Evolutionary conservation across 2,888 invertebrate species (phyloP).

Genomic region (Hoplodrina ambigua): DNA sequence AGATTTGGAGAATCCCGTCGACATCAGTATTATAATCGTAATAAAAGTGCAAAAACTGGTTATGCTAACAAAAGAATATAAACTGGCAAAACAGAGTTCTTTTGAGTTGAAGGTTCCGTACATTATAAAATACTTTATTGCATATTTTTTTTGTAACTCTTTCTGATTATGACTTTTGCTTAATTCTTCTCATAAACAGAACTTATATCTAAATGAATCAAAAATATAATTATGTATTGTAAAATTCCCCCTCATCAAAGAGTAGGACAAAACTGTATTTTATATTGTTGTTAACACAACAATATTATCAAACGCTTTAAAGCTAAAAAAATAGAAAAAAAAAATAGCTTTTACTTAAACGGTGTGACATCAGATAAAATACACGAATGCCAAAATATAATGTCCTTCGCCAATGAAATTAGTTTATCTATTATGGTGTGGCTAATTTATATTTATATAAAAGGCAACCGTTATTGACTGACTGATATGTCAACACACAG

Average conservation of each 20-base stretch:
- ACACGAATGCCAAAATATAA: neutral
- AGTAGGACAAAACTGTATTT: neutral
- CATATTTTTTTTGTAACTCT: neutral
- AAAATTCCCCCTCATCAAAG: neutral
- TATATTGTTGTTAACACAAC: no score
- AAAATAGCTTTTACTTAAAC: neutral
- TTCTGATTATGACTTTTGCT: neutral
- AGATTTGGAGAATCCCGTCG: constrained; percentile 21
- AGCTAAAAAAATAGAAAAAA: neutral
- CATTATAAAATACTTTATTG: neutral
- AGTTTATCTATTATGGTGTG: neutral
- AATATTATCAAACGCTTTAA: neutral
- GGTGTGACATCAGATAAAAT: neutral
- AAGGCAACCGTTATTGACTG: no score
- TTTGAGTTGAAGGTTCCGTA: neutral
- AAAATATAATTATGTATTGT: neutral
- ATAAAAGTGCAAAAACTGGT: constrained; percentile 36
- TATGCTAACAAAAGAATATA: constrained; percentile 22
- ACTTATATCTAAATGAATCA: neutral
- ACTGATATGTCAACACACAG: no score
- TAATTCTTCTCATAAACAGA: neutral
- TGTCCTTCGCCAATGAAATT: neutral
- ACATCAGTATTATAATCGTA: constrained; percentile 18
- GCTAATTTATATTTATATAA: neutral
- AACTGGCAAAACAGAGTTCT: neutral